These are phyloP conservation scores for Busseola fusca DNA, from an alignment of 2,888 invertebrate genomes.

Conservation along the genomic window DNA sequence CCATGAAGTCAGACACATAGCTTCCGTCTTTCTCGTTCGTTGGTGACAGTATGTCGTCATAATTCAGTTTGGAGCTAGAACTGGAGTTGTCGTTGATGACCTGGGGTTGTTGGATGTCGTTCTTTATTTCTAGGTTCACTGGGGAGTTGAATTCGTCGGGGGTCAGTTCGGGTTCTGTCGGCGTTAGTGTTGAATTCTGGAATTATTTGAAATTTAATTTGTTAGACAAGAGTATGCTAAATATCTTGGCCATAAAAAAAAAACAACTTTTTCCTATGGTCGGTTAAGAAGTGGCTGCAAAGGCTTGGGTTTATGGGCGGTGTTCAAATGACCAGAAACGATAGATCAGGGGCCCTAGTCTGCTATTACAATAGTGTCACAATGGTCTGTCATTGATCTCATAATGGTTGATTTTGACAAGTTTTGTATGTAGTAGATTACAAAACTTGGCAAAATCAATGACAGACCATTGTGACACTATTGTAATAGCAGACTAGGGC, in stretches of 20 bases:
- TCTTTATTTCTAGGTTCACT: conserved; percentile 72
- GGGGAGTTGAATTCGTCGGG: conserved; percentile 69
- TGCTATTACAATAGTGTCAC: too few relatives aligned
- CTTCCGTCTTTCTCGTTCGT: conserved; percentile 66
- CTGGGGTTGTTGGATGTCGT: conserved; percentile 66
- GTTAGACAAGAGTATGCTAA: not conserved
- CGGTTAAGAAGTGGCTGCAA: not conserved
- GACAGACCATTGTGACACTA: too few relatives aligned
- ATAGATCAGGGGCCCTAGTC: too few relatives aligned
- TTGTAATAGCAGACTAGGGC: too few relatives aligned
- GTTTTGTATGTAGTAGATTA: too few relatives aligned
- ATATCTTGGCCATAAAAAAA: not conserved
- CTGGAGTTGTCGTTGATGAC: conserved; percentile 70
- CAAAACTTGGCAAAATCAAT: too few relatives aligned
- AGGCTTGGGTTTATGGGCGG: not conserved
- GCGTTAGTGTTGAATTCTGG: conserved; percentile 80
- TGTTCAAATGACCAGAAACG: not conserved
- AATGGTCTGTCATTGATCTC: too few relatives aligned
- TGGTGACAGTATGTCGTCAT: conserved; percentile 70
- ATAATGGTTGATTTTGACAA: too few relatives aligned
- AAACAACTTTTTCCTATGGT: too few relatives aligned
- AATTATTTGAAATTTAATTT: conserved; percentile 43
- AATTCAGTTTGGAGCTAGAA: conserved; percentile 68
- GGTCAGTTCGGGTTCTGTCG: conserved; percentile 71
- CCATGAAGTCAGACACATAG: conserved; percentile 63